Conservation (phyloP, 1,140 invertebrate genomes). For the Tenebrio molitor region DNA sequence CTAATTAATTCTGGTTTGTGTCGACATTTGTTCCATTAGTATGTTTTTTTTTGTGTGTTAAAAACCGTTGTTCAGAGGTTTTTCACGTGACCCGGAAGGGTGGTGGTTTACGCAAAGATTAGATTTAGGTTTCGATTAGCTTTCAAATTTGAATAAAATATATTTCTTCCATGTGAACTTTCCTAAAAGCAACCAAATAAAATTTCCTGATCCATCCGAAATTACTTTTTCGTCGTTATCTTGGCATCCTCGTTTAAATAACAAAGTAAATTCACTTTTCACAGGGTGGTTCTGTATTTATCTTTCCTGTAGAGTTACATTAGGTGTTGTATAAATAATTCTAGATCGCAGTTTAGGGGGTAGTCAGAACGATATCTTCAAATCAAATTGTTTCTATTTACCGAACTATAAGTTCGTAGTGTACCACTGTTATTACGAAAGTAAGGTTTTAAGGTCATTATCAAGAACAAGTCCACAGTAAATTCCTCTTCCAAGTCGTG, state of each 20-base stretch:
- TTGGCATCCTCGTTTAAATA: background rate
- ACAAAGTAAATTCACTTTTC: constrained; percentile 1
- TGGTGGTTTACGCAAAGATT: background rate
- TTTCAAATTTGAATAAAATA: background rate
- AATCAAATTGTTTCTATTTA: too few species aligned
- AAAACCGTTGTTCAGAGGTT: background rate
- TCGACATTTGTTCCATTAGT: background rate
- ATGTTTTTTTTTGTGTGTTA: background rate
- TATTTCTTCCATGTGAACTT: background rate
- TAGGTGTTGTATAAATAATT: too few species aligned
- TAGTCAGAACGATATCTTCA: too few species aligned
- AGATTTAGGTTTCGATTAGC: constrained; percentile 5
- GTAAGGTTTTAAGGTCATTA: too few species aligned
- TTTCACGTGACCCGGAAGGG: too few species aligned
- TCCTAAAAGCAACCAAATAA: background rate
- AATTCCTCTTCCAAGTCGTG: too few species aligned
- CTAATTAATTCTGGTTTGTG: background rate
- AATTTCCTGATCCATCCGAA: constrained; percentile 3
- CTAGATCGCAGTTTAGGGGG: too few species aligned
- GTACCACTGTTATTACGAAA: too few species aligned
- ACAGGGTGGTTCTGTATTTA: too few species aligned
- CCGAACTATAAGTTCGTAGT: too few species aligned
- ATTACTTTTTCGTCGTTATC: constrained; percentile 12
- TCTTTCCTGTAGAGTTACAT: too few species aligned
- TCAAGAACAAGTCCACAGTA: too few species aligned